Evolutionary conservation across 2,888 invertebrate species (phyloP).

Genomic region (Drosophila borealis): DNA sequence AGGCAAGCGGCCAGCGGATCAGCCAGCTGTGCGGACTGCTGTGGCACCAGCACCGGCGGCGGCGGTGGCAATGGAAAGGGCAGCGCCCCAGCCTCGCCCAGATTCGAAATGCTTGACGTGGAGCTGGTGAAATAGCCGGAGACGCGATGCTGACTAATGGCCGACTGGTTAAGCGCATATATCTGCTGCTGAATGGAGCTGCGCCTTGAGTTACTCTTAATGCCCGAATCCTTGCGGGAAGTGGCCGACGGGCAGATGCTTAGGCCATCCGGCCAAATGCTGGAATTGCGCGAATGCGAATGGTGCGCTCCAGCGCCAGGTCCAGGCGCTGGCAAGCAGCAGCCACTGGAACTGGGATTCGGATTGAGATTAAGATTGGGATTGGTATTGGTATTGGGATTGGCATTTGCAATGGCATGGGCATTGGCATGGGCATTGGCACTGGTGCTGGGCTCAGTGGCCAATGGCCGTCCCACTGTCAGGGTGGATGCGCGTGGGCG

Average conservation of each 20-base stretch:
- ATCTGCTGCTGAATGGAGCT: constrained; percentile 95
- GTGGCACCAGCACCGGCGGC: constrained; percentile 83
- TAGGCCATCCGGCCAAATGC: constrained; percentile 87
- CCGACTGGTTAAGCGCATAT: constrained; percentile 88
- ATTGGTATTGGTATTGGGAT: constrained; percentile 14
- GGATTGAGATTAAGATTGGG: constrained; percentile 13
- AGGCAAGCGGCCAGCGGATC: constrained; percentile 90
- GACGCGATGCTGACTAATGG: constrained; percentile 91
- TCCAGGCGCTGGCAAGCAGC: constrained; percentile 44
- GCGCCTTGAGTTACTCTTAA: constrained; percentile 92
- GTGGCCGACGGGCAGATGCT: constrained; percentile 91
- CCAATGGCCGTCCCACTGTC: constrained; percentile 47
- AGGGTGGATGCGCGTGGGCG: constrained; percentile 85
- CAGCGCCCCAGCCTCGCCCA: constrained; percentile 68
- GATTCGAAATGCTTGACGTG: constrained; percentile 88
- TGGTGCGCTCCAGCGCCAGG: constrained; percentile 15
- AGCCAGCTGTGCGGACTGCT: constrained; percentile 85
- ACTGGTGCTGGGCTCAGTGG: constrained; percentile 50
- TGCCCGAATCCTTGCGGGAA: constrained; percentile 95
- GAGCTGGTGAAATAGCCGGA: constrained; percentile 96
- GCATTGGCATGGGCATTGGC: constrained; percentile 21
- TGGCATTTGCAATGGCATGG: constrained; percentile 17
- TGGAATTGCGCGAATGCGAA: constrained; percentile 77
- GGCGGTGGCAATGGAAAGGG: constrained; percentile 46
- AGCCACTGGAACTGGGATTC: constrained; percentile 28